Evolutionary conservation across 2,888 invertebrate genomes (phyloP).

Genomic region (Suillia variegata): DNA sequence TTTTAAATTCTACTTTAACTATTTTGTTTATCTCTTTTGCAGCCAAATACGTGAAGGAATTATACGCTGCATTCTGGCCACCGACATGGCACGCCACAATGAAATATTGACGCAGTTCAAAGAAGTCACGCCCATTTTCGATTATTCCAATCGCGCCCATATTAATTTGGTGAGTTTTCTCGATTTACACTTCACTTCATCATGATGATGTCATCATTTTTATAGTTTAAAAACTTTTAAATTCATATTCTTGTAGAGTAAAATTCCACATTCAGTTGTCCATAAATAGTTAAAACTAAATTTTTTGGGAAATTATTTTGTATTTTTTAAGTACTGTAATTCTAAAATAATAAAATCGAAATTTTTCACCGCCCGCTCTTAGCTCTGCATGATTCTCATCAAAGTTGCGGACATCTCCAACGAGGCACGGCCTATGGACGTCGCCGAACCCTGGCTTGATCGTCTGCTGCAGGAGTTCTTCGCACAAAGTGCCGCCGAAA

Average conservation of each 20-base stretch:
- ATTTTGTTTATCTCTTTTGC: too few species aligned
- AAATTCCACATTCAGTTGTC: too few species aligned
- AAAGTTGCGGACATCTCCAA: slow-evolving; percentile 86
- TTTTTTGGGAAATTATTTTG: too few species aligned
- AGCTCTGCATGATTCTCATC: slow-evolving; percentile 80
- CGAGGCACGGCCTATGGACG: slow-evolving; percentile 81
- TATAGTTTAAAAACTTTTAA: not conserved
- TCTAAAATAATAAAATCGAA: not conserved
- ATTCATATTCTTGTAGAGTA: not conserved
- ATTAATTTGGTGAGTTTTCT: slow-evolving; percentile 69
- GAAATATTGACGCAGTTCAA: slow-evolving; percentile 76
- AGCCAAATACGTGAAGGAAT: slow-evolving; percentile 76
- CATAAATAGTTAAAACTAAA: too few species aligned
- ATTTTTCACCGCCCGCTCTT: slow-evolving; percentile 35
- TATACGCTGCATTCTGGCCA: slow-evolving; percentile 77
- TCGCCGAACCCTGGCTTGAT: slow-evolving; percentile 83
- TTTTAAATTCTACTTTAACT: too few species aligned
- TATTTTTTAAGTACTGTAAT: not conserved
- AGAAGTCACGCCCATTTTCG: slow-evolving; percentile 70
- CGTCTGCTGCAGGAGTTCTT: slow-evolving; percentile 73
- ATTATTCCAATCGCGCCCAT: slow-evolving; percentile 72
- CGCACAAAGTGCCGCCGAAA: slow-evolving; percentile 80
- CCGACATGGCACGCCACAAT: slow-evolving; percentile 81
- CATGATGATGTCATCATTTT: too few species aligned
- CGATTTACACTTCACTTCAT: too few species aligned